Evolutionary conservation across 2,797 vertebrate species (phyloP).

Genomic region (Uromys caudimaculatus): DNA sequence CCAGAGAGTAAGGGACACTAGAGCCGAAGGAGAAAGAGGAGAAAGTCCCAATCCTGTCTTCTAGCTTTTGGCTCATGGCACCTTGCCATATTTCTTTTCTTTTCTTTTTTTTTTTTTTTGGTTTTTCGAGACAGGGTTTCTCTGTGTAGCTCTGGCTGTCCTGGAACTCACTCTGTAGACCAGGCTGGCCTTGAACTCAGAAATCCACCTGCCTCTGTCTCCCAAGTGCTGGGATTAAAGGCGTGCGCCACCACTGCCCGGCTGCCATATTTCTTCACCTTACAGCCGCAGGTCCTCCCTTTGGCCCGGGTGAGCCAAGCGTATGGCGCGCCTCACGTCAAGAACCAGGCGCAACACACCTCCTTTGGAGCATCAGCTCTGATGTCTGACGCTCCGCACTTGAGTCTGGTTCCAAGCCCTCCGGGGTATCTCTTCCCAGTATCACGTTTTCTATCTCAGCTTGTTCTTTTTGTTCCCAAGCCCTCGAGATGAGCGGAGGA

Average conservation of each 20-base stretch:
- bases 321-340: neutral
- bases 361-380: neutral
- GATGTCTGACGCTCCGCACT: too few relatives aligned
- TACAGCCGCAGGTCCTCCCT: neutral
- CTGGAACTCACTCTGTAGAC: too few relatives aligned
- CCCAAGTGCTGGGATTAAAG: too few relatives aligned
- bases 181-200: too few relatives aligned
- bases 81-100: neutral
- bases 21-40: neutral
- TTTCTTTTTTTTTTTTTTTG: too few relatives aligned
- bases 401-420: neutral
- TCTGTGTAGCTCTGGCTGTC: too few relatives aligned
- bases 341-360: neutral
- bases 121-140: too few relatives aligned
- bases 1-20: neutral
- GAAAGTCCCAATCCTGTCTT: neutral
- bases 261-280: neutral
- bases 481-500: neutral
- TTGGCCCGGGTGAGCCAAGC: neutral
- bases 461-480: neutral
- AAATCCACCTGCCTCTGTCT: too few relatives aligned
- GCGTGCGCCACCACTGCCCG: too few relatives aligned
- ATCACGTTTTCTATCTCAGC: neutral
- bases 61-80: neutral
- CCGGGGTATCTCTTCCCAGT: neutral